Conservation (phyloP, 1,140 invertebrate species). For the Mactra quadrangularis region DNA sequence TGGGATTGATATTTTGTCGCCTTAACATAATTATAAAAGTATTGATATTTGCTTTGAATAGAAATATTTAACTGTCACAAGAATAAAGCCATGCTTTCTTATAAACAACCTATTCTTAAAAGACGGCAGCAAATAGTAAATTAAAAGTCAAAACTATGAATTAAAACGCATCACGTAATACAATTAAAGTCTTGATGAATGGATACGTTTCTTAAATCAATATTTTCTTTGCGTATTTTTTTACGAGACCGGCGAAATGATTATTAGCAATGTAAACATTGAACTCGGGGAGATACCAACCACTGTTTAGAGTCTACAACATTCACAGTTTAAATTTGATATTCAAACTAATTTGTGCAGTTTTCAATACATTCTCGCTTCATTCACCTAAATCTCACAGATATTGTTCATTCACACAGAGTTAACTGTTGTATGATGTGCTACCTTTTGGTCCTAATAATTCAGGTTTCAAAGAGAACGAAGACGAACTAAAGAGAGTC, state of each 20-base stretch:
- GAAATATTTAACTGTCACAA: no score
- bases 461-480: conserved; percentile 12
- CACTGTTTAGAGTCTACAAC: background rate
- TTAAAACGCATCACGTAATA: no score
- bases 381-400: conserved; percentile 23
- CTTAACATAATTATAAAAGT: no score
- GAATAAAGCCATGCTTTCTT: no score
- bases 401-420: conserved; percentile 26
- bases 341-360: conserved; percentile 41
- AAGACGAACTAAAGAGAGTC: background rate
- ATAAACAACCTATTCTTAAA: no score
- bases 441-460: conserved; percentile 14
- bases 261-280: conserved; percentile 23
- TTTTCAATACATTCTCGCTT: conserved; percentile 5
- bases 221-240: conserved; percentile 7
- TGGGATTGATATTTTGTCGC: no score
- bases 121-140: no score
- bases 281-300: background rate
- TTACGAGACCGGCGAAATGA: background rate
- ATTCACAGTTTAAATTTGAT: background rate
- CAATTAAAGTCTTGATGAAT: conserved; percentile 49
- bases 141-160: no score
- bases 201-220: conserved; percentile 51
- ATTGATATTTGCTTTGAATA: no score
- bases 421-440: conserved; percentile 18